phyloP scores from a whole-genome alignment of 2,888 invertebrate genomes.

The Antitype chi region DNA sequence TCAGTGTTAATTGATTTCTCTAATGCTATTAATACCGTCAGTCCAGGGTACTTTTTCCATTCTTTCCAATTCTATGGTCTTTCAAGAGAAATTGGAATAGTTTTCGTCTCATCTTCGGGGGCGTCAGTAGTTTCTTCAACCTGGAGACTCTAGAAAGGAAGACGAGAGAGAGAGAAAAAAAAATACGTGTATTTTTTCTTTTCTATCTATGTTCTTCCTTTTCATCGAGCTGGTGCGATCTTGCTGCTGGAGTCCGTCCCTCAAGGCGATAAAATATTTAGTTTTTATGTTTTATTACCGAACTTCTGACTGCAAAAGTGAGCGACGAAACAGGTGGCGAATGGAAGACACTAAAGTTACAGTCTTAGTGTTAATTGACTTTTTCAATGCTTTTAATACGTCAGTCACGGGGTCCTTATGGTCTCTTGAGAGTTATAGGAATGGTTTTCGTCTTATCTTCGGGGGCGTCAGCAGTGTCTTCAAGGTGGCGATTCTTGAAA shows the following conservation, averaged over 20 bases:
- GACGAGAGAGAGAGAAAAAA: background rate
- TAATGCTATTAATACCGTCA: too few relatives aligned
- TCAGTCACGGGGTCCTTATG: background rate
- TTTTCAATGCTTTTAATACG: too few relatives aligned
- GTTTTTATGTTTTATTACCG: background rate
- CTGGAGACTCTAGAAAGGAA: background rate
- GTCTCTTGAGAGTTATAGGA: background rate
- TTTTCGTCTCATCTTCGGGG: background rate
- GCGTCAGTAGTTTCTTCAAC: background rate
- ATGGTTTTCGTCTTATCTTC: background rate
- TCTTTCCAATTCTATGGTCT: background rate
- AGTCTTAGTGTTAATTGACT: too few relatives aligned
- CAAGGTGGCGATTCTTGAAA: background rate
- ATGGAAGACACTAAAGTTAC: too few relatives aligned
- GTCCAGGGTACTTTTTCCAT: too few relatives aligned
- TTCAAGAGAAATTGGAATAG: background rate
- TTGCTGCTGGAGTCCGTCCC: background rate
- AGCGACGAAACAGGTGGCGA: too few relatives aligned
- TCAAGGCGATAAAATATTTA: background rate
- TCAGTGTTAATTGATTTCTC: too few relatives aligned
- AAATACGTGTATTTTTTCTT: background rate
- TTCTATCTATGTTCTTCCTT: background rate
- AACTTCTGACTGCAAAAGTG: background rate
- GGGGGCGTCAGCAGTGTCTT: background rate
- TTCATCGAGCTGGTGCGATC: background rate